Evolutionary conservation across 2,888 invertebrate species (phyloP), one percentile per base, ranked within the genome.

Genomic region (Drosophila mulleri): DNA sequence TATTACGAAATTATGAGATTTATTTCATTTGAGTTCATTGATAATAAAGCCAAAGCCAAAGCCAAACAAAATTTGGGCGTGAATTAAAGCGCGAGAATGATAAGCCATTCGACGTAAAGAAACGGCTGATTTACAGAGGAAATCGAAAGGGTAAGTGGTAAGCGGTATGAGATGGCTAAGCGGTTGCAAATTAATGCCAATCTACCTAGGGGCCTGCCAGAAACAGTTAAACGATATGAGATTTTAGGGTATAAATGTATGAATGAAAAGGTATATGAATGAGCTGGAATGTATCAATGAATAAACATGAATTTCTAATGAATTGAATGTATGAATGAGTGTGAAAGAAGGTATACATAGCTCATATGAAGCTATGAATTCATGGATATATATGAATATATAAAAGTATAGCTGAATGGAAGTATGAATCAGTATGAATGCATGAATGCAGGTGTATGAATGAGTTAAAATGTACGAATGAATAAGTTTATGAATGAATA

Each of bases 111-210:
- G 18, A 53, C 44, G 52, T 54, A 61, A 70, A 59, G 50, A 65
- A 18, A 14, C 3, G 37, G 54, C 35, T 62, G 72, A 69, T 56
- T 82, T 82, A 58, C 59, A 70, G 66, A 76, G 79, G 79, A 87
- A 84, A 76, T 78, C 45, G 68, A n/a, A 23, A 32, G 37, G 62
- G 35, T 58, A 67, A 80, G 67, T 77, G 72, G 35, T 57, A 67
- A 76, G 61, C 72, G 72, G 20, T 54, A 67, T 73, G 56, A 68
- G 62, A 67, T 81, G 71, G 50, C 67, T 70, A 79, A 76, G 60
- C 76, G 82, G 71, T 87, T 72, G 78, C 72, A 76, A 84, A 87
- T 78, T 78, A 82, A 35, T 82, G 64, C 26, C 58, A 69, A 78
- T 66, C 52, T 23, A 66, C 45, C 42, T 47, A 20, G 52, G 18